A percentile compares a stretch with the other conserved stretches of the same genome.
Evolutionary conservation across 2,888 invertebrate genomes (phyloP).

Genomic region (Rhagophthalmus giganteus): DNA sequence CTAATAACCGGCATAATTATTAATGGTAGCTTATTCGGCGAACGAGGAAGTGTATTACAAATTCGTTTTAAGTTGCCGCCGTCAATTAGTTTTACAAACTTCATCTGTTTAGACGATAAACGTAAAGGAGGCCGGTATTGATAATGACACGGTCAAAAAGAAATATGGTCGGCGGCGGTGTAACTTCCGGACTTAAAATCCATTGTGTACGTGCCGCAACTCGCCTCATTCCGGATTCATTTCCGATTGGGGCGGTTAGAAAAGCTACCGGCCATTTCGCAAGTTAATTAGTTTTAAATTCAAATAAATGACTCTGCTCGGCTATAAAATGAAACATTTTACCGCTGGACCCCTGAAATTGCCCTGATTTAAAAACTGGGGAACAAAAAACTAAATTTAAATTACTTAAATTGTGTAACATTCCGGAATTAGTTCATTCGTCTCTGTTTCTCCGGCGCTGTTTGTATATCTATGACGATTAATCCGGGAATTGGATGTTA

Average conservation of each 20-base stretch:
- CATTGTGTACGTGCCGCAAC: constrained; percentile 18
- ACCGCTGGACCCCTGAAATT: constrained; percentile 12
- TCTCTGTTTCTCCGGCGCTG: too few relatives aligned
- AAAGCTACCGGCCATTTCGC: constrained; percentile 38
- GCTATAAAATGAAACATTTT: constrained; percentile 26
- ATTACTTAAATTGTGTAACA: background rate
- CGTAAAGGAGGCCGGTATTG: background rate
- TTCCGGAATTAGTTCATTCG: background rate
- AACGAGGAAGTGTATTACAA: too few relatives aligned
- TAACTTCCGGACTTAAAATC: constrained; percentile 16
- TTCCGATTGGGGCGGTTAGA: constrained; percentile 40
- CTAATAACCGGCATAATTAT: too few relatives aligned
- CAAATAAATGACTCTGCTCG: constrained; percentile 35
- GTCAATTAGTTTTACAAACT: background rate
- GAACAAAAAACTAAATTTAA: constrained; percentile 9
- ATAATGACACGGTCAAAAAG: constrained; percentile 2
- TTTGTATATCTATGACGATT: too few relatives aligned
- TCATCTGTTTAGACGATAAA: background rate
- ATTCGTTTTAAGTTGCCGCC: background rate
- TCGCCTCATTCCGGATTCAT: constrained; percentile 33
- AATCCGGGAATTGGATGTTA: too few relatives aligned
- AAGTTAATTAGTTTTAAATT: constrained; percentile 42
- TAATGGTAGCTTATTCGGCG: too few relatives aligned
- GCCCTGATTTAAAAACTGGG: constrained; percentile 7
- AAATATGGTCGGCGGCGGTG: constrained; percentile 10